phyloP scores from a whole-genome alignment of 1,140 invertebrate species.

The Caerostris darwini region DNA sequence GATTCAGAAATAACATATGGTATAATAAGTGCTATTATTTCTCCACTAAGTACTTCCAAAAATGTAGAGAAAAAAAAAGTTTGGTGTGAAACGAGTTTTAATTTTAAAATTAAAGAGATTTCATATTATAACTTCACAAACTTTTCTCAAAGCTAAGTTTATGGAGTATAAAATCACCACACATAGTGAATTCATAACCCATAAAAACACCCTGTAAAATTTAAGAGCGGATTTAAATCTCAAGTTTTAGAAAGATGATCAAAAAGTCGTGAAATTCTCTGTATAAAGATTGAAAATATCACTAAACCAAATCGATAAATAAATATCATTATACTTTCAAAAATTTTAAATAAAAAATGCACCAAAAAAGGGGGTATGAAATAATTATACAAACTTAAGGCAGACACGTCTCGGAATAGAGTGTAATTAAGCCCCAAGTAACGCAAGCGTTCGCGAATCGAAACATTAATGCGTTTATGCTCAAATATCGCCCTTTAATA shows the following conservation, averaged over 20 bases:
- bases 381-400: constrained; percentile 31
- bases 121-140: background rate
- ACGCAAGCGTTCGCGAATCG: background rate
- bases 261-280: background rate
- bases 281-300: background rate
- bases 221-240: background rate
- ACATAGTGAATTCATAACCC: background rate
- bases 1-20: too few relatives aligned
- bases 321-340: background rate
- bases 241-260: background rate
- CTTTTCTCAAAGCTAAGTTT: background rate
- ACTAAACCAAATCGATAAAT: background rate
- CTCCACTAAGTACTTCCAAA: too few relatives aligned
- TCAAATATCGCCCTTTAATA: constrained; percentile 48
- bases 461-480: constrained; percentile 40
- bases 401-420: background rate
- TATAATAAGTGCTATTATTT: too few relatives aligned
- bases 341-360: constrained; percentile 12
- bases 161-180: background rate
- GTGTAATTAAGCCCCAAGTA: constrained; percentile 2
- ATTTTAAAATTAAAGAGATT: background rate
- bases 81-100: too few relatives aligned
- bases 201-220: background rate
- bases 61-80: too few relatives aligned
- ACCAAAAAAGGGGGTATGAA: background rate